Evolutionary conservation across 2,888 invertebrate genomes (phyloP).

Genomic region (Oligia latruncula): DNA sequence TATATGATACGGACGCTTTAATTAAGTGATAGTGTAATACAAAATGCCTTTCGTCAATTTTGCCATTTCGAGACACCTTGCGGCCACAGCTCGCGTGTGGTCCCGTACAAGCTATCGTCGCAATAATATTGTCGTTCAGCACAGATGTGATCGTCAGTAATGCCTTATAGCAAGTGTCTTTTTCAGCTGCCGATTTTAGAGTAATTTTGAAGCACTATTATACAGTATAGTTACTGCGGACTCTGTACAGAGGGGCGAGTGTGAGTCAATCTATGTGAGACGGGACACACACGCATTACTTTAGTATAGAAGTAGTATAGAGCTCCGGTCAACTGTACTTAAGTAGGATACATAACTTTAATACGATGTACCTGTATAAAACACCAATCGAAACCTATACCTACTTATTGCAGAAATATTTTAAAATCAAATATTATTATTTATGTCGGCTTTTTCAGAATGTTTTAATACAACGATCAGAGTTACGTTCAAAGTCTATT

Average conservation of each 20-base stretch:
- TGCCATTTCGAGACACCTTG: conserved; percentile 51
- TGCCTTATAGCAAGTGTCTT: conserved; percentile 75
- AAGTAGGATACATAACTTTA: conserved; percentile 60
- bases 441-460: conserved; percentile 35
- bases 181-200: conserved; percentile 66
- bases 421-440: conserved; percentile 13
- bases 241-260: conserved; percentile 49
- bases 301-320: conserved; percentile 42
- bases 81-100: conserved; percentile 23
- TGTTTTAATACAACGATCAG: conserved; percentile 36
- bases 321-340: conserved; percentile 45
- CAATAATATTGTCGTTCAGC: conserved; percentile 53
- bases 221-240: conserved; percentile 45
- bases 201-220: conserved; percentile 58
- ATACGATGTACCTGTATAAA: conserved; percentile 56
- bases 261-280: conserved; percentile 53
- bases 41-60: conserved; percentile 72
- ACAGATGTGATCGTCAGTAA: conserved; percentile 59
- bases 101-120: conserved; percentile 43
- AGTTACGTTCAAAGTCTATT: conserved; percentile 26
- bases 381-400: conserved; percentile 50
- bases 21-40: conserved; percentile 69
- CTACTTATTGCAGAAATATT: conserved; percentile 55
- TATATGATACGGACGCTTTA: conserved; percentile 65
- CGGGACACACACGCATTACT: conserved; percentile 46